Base-by-base conservation (phyloP, 2,888 invertebrate species). In the Diarsia rubi region DNA sequence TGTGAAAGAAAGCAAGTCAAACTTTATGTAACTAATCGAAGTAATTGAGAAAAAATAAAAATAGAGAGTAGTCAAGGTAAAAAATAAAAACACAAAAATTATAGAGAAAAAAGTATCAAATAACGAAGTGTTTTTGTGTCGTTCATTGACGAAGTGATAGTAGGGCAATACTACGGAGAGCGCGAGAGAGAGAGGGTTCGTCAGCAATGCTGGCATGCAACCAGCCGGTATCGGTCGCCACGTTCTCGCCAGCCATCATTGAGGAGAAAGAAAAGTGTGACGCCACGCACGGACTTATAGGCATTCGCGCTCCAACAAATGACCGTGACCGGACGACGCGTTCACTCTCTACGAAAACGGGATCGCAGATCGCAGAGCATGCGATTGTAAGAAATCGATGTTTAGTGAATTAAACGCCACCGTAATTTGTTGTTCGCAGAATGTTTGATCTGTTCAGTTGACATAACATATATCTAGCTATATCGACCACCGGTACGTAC, bases 111-210 rank as follows among this genome's bases (percentile, higher is more conserved):
- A 77, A 80, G 83, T 87, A 87, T 89, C 85, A 83, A 85, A 88
- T 88, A 86, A 84, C 88, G 75, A 87, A 85, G 75, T 87, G 88
- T 91, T 83, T n/a, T 91, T 91, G 91, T 93, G 91, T 90, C 77
- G 79, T 85, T 82, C 84, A 91, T 91, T 90, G 88, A 91, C 88
- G 82, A 92, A 95, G 95, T 94, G 94, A 95, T 95, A 95, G 95
- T 95, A 95, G 95, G 95, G 92, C 96, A 94, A 82, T 85, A 78
- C 63, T 76, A 70, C 62, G 76, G 94, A 91, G 91, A 93, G 91
- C 88, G 91, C 89, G 92, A 90, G 92, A 93, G 93, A 93, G 93
- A 93, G 92, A 92, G 92, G 86, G 89, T 86, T 88, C 86, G 83
- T 85, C 88, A 90, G 89, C 88, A 87, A 62, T 69, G 82, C 64